Conservation (phyloP, 2,888 invertebrate species). For the Acleris emargana region DNA sequence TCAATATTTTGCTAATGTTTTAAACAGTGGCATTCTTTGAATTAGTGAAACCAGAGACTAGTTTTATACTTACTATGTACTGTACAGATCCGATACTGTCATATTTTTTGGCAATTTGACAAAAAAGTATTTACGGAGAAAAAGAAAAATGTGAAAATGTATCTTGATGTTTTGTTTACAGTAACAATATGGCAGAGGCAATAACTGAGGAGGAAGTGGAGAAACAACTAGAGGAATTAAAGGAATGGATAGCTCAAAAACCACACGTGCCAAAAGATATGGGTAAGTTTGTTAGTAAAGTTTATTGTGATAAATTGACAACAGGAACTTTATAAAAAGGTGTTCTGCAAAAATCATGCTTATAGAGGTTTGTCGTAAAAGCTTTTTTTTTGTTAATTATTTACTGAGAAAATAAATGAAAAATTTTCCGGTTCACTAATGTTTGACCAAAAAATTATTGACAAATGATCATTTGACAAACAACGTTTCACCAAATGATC, state of each 20-base stretch:
- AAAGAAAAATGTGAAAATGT: background rate
- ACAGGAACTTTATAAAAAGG: background rate
- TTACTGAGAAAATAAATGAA: no score
- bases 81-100: background rate
- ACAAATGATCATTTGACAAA: no score
- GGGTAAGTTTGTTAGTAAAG: constrained; percentile 69
- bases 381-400: no score
- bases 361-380: no score
- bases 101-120: constrained; percentile 2
- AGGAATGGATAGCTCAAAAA: constrained; percentile 83
- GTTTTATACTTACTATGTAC: no score
- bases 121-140: constrained; percentile 1
- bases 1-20: no score
- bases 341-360: no score
- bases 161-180: constrained; percentile 10
- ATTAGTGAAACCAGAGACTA: no score
- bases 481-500: no score
- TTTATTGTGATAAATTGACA: background rate
- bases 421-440: no score
- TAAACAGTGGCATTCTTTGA: no score
- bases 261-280: constrained; percentile 85
- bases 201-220: constrained; percentile 55
- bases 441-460: no score
- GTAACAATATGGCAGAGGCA: constrained; percentile 34
- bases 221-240: constrained; percentile 68